Evolutionary conservation across 2,888 invertebrate species (phyloP), one percentile per base, ranked within the genome.

Genomic region (Megastigmus dorsalis): DNA sequence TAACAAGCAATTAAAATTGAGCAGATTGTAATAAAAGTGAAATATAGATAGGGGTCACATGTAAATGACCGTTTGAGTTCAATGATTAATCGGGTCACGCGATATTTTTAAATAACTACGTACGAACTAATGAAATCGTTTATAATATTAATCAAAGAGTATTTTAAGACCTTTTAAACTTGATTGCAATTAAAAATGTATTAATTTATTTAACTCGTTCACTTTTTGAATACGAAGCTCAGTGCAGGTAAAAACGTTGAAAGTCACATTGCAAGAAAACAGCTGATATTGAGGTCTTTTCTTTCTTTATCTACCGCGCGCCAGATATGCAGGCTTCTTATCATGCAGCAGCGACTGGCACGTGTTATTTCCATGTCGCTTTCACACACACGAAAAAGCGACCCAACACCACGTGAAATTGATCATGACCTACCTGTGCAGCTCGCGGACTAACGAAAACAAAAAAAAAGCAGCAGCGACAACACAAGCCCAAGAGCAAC

Each of bases 281-380:
- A 15, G 7, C 30, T 33, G 60, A 60, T 43, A 43, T 26, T 15
- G 30, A 43, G 23, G 41, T n/a, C 45, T 41, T 57, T 45, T 67
- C 43, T 30, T 45, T 30, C 10, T 33, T 23, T 67, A 55, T 67
- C 55, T 13, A n/a, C n/a, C n/a, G n/a, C n/a, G n/a, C 54, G 13
- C 2, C 18, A 41, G 54, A 54, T 66, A 54, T n/a, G n/a, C n/a
- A n/a, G n/a, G n/a, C 28, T 54, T 41, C 18, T 67, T 57, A 57
- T 67, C 54, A 57, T 26, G 9, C 26, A 52, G 7, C 9, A 20
- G 4, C 54, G n/a, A n/a, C n/a, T n/a, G 15, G 41, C 38, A 18
- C 38, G 7, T 33, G 10, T 33, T 20, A 43, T 30, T 30, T 66
- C 30, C 66, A 15, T 41, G 66, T 55, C 20, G 43, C 33, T 55